These are phyloP conservation scores for Sebastes goodei DNA, from an alignment of 2,797 vertebrate genomes.

Conservation along the genomic window DNA sequence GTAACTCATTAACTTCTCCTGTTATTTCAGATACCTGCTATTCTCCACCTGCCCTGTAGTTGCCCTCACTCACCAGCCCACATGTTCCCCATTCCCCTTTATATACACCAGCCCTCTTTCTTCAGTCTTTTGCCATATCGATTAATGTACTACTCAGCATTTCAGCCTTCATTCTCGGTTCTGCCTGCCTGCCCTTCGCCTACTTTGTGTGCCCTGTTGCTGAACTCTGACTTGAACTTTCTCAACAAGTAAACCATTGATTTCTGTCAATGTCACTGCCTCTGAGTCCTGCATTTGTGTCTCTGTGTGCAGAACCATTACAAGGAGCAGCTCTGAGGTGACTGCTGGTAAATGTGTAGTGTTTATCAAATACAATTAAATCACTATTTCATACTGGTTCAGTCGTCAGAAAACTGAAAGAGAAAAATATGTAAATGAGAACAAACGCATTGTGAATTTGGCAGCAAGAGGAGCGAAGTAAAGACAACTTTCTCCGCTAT, in stretches of 20 bases:
- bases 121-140: not conserved
- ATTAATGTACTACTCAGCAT: rapidly evolving
- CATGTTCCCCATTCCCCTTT: not conserved
- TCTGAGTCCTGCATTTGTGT: not conserved
- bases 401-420: not conserved
- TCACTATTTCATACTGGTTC: not conserved
- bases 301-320: not conserved
- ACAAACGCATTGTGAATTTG: not conserved
- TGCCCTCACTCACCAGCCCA: no score
- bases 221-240: not conserved
- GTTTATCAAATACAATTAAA: not conserved
- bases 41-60: no score
- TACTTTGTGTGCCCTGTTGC: not conserved
- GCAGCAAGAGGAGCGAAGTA: not conserved
- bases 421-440: not conserved
- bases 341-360: not conserved
- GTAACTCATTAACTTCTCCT: not conserved
- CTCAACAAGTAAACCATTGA: not conserved
- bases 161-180: not conserved
- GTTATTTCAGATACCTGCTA: not conserved
- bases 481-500: not conserved
- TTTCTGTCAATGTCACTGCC: not conserved
- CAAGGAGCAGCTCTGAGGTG: not conserved
- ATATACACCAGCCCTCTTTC: not conserved
- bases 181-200: not conserved